Conservation (phyloP, 2,888 invertebrate species). For the Smittia aterrima region DNA sequence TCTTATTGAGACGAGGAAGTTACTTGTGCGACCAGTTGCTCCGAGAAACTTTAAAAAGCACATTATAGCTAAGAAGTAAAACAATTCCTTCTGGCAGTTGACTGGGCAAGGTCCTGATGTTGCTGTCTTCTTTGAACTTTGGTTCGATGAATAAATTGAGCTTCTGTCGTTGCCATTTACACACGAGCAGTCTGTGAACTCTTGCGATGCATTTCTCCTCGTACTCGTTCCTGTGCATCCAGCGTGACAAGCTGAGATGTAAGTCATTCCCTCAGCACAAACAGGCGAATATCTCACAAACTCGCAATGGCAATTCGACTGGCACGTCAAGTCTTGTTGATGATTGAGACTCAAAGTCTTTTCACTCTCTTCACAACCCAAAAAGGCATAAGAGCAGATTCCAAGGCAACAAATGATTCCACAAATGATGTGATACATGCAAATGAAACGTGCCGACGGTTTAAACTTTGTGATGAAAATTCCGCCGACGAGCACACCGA, state of each 20-base stretch:
- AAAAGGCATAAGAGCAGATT: conserved; percentile 60
- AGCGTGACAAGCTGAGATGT: conserved; percentile 70
- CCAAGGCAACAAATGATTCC: conserved; percentile 59
- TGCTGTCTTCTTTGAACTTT: conserved; percentile 51
- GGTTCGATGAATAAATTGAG: neutral
- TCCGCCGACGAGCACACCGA: conserved; percentile 60
- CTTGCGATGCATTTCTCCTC: conserved; percentile 16
- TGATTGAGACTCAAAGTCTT: conserved; percentile 50
- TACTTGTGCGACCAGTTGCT: conserved; percentile 62
- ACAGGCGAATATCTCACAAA: conserved; percentile 66
- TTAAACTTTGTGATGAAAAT: conserved; percentile 60
- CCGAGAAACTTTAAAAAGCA: conserved; percentile 61
- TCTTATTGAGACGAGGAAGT: conserved; percentile 62
- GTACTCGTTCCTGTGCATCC: conserved; percentile 59
- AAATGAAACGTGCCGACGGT: conserved; percentile 48
- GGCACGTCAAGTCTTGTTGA: conserved; percentile 53
- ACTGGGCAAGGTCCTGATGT: conserved; percentile 58
- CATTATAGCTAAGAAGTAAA: conserved; percentile 57
- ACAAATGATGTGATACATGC: conserved; percentile 44
- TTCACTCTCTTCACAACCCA: conserved; percentile 57
- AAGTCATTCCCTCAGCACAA: conserved; percentile 60
- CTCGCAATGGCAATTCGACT: conserved; percentile 61
- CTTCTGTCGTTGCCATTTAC: conserved; percentile 47
- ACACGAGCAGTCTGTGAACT: conserved; percentile 31
- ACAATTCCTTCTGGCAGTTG: conserved; percentile 59